Percentiles rank a stretch among this genome's conserved stretches.
Evolutionary conservation across 2,888 invertebrate genomes (phyloP).

Genomic region (Hirtodrosophila cameraria): DNA sequence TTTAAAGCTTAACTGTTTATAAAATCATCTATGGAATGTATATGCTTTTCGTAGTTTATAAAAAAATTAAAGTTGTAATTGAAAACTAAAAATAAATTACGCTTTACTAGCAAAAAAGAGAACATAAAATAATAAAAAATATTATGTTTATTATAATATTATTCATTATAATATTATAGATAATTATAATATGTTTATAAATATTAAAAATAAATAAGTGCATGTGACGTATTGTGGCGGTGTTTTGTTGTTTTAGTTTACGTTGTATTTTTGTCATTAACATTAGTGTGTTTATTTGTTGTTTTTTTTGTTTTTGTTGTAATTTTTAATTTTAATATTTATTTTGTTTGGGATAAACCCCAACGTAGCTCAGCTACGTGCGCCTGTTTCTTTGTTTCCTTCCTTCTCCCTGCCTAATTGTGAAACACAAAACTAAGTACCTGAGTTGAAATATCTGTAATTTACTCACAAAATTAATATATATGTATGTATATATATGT

Average conservation of each 20-base stretch:
- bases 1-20: constrained; percentile 60
- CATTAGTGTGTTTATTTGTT: no score
- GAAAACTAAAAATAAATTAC: constrained; percentile 60
- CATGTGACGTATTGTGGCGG: constrained; percentile 77
- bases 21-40: constrained; percentile 76
- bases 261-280: no score
- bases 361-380: constrained; percentile 59
- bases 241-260: constrained; percentile 57
- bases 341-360: background rate
- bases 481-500: constrained; percentile 14
- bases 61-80: constrained; percentile 37
- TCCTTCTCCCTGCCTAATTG: constrained; percentile 37
- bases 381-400: constrained; percentile 27
- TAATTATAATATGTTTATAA: constrained; percentile 54
- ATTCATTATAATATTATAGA: no score
- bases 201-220: constrained; percentile 75
- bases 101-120: constrained; percentile 49
- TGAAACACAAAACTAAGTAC: constrained; percentile 83
- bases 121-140: constrained; percentile 42
- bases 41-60: constrained; percentile 26
- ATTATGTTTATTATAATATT: constrained; percentile 33
- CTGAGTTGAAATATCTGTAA: constrained; percentile 75
- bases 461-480: constrained; percentile 23
- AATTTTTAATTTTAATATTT: constrained; percentile 4
- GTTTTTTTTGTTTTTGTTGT: constrained; percentile 18